phyloP scores from a whole-genome alignment of 2,888 invertebrate species.

The Mechanitis mazaeus region DNA sequence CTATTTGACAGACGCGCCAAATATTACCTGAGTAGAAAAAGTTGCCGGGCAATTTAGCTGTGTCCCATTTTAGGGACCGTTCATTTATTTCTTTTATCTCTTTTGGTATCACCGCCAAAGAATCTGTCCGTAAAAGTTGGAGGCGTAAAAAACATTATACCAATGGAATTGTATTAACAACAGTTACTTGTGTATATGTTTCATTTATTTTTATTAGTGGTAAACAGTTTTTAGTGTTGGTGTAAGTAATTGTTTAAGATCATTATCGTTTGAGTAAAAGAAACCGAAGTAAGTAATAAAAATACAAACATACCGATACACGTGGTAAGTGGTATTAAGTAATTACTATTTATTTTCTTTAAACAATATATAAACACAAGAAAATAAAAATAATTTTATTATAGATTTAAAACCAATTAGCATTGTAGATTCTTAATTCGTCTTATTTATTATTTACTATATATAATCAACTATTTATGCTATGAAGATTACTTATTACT shows the following conservation, averaged over 20 bases:
- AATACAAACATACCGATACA: not conserved
- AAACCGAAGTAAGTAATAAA: constrained; percentile 1
- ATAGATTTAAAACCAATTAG: too few species aligned
- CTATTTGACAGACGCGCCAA: constrained; percentile 39
- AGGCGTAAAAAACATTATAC: constrained; percentile 6
- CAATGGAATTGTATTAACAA: constrained; percentile 2
- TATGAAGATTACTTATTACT: too few species aligned
- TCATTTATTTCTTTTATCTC: constrained; percentile 52
- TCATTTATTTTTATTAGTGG: not conserved
- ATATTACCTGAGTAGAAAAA: constrained; percentile 53
- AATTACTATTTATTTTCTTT: too few species aligned
- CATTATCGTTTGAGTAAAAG: not conserved
- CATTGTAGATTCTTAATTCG: too few species aligned
- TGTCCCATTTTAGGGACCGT: constrained; percentile 49
- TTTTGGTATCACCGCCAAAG: constrained; percentile 46
- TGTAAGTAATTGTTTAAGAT: not conserved
- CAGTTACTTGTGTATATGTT: not conserved
- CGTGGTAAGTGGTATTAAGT: not conserved
- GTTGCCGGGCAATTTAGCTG: constrained; percentile 45
- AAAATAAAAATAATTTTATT: too few species aligned
- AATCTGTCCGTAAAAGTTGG: constrained; percentile 25
- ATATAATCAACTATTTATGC: too few species aligned
- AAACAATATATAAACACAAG: too few species aligned
- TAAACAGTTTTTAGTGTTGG: not conserved
- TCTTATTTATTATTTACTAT: too few species aligned